Evolutionary conservation across 35 echinoderm and acorn worm species (phyloP), one percentile per base, ranked within the genome.

Genomic region (Holothuria glaberrima): DNA sequence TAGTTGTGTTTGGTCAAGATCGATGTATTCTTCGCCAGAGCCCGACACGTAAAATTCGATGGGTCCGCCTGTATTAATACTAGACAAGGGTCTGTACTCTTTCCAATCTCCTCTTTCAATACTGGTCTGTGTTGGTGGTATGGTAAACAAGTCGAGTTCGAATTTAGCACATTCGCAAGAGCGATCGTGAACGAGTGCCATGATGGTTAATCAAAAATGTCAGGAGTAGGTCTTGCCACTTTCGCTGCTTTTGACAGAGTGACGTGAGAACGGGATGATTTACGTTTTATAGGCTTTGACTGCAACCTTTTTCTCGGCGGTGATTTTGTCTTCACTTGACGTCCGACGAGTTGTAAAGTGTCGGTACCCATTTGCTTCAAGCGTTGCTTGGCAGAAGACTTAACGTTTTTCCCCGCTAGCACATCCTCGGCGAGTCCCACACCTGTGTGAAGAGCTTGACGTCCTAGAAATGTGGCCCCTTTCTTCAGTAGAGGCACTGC

Each of bases 111-210:
- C 76, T 38, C 44, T 68, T 56, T 68, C 35, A 41, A 91, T 85
- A 4, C 79, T 73, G 5, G 90, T 92, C 30, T 87, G 90, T 0
- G 74, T 93, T 7, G 91, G 91, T 20, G 85, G 57, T 22, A 93
- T 22, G 27, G 59, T 89, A 64, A 93, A 93, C 21, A 89, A 36
- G 52, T 93, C 86, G 26, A 93, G 35, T 75, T 92, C 82, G 44
- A 26, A 68, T 28, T 88, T 86, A 6, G 90, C 50, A 44, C 90
- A 92, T 30, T 65, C 44, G 32, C 54, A 71, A 1, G 71, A 89
- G 22, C 78, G 69, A 27, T 76, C 88, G 57, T 89, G 88, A 31
- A 89, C 54, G 16, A 89, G 57, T 30, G 88, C 45, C 88, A 89
- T 89, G 88, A 12, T 88, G 24, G 22, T 22, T 59, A 59, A 9